Percentiles rank a stretch among this genome's conserved stretches.
These are phyloP conservation scores for Hyperopisus bebe DNA, from an alignment of 2,113 vertebrate genomes.

Conservation along the genomic window DNA sequence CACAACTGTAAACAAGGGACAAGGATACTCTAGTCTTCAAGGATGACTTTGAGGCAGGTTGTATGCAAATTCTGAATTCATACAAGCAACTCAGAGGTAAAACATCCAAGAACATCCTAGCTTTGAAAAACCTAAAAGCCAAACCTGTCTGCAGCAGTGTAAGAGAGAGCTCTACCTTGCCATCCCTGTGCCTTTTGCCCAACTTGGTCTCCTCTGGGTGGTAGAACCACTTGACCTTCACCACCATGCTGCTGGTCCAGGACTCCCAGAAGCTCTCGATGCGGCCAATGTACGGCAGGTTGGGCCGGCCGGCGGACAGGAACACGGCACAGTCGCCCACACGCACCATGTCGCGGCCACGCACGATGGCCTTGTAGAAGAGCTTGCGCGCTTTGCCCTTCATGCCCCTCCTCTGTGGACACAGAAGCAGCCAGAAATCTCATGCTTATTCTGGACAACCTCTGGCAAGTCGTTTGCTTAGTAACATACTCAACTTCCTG, in stretches of 20 bases:
- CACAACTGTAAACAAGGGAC: not conserved
- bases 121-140: not conserved
- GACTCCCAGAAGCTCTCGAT: slow-evolving; percentile 98
- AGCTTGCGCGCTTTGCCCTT: slow-evolving; percentile 94
- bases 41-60: not conserved
- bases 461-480: not conserved
- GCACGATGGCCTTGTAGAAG: slow-evolving; percentile 93
- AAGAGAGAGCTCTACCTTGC: slow-evolving; percentile 71
- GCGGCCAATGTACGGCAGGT: slow-evolving; percentile 89
- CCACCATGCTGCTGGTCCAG: slow-evolving; percentile 95
- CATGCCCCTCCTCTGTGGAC: slow-evolving; percentile 79
- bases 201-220: slow-evolving; percentile 94
- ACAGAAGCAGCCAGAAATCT: not conserved
- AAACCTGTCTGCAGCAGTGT: not conserved
- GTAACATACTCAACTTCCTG: not conserved
- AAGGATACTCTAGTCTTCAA: not conserved
- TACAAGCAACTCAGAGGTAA: not conserved
- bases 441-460: slow-evolving; percentile 20
- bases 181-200: slow-evolving; percentile 84
- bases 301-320: slow-evolving; percentile 84
- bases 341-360: slow-evolving; percentile 82
- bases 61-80: not conserved
- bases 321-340: slow-evolving; percentile 94
- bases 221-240: slow-evolving; percentile 98
- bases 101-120: not conserved